phyloP scores from a whole-genome alignment of 2,797 vertebrate genomes.

The Macropodus opercularis region DNA sequence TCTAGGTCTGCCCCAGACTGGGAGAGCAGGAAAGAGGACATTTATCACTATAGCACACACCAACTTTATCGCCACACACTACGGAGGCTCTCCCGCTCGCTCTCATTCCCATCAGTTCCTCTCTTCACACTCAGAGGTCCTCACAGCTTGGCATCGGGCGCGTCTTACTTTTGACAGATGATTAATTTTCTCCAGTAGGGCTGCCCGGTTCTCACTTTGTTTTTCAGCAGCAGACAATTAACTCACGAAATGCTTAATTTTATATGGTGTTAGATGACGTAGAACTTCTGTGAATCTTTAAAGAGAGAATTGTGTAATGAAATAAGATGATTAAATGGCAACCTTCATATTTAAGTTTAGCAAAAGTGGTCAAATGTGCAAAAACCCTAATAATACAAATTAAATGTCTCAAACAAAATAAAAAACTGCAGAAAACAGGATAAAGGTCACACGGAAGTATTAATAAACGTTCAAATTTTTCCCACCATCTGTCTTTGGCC shows the following conservation, averaged over 20 bases:
- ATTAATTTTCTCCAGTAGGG: background rate
- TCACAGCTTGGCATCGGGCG: constrained; percentile 49
- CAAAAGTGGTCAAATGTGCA: background rate
- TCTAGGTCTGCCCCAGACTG: constrained; percentile 62
- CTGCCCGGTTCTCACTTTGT: background rate
- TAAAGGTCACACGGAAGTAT: background rate
- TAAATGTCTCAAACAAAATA: too few relatives aligned
- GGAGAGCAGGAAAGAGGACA: constrained; percentile 75
- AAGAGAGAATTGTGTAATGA: constrained; percentile 7
- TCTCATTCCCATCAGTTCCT: constrained; percentile 22
- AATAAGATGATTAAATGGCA: background rate
- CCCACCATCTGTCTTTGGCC: background rate
- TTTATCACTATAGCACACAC: constrained; percentile 82
- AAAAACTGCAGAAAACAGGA: background rate
- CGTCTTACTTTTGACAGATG: background rate
- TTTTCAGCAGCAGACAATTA: constrained; percentile 1
- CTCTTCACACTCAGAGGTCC: constrained; percentile 49
- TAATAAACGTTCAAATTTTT: background rate
- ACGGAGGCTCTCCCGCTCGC: constrained; percentile 66
- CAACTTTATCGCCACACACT: constrained; percentile 73
- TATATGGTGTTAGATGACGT: constrained; percentile 3
- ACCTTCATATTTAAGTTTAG: background rate
- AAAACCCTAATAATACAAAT: too few relatives aligned
- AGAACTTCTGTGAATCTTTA: constrained; percentile 17
- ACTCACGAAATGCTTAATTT: constrained; percentile 7